Conservation (phyloP, 2,797 vertebrate genomes). For the Neostethus bicornis region DNA sequence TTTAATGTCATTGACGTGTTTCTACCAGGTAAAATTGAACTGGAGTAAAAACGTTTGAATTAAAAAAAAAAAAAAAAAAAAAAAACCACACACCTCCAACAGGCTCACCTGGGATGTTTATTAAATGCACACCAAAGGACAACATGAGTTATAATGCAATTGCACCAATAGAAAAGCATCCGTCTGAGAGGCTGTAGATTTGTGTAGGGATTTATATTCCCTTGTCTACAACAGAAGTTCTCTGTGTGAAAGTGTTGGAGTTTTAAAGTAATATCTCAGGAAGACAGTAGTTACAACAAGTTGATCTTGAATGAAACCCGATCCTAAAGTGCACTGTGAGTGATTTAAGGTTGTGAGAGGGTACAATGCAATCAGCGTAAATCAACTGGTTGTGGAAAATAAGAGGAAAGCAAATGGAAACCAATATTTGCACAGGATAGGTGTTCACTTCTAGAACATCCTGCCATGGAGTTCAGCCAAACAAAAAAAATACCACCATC, state of each 20-base stretch:
- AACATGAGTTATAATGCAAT: constrained; percentile 52
- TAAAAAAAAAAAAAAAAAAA: constrained; percentile 28
- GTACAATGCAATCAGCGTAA: constrained; percentile 8
- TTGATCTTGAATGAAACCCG: constrained; percentile 15
- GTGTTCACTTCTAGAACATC: constrained; percentile 65
- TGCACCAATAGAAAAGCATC: constrained; percentile 53
- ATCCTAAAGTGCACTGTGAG: constrained; percentile 25
- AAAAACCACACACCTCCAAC: too few species aligned
- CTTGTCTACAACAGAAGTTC: constrained; percentile 40
- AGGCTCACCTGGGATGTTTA: constrained; percentile 35
- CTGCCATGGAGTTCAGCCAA: constrained; percentile 38
- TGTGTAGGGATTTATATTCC: constrained; percentile 49
- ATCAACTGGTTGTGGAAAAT: constrained; percentile 30
- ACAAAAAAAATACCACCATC: constrained; percentile 22
- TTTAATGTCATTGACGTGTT: constrained; percentile 69
- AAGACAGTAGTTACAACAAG: constrained; percentile 24
- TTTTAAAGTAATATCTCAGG: constrained; percentile 49
- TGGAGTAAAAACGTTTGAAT: constrained; percentile 61
- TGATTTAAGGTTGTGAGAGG: too few species aligned
- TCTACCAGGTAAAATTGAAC: constrained; percentile 71
- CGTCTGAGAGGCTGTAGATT: constrained; percentile 20
- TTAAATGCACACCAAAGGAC: constrained; percentile 65
- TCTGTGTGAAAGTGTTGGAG: constrained; percentile 13
- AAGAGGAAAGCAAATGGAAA: constrained; percentile 46
- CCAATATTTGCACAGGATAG: constrained; percentile 70